Percentiles rank a stretch among this genome's conserved stretches.
These are phyloP conservation scores for Solea solea DNA, from an alignment of 2,113 vertebrate species.

Conservation along the genomic window DNA sequence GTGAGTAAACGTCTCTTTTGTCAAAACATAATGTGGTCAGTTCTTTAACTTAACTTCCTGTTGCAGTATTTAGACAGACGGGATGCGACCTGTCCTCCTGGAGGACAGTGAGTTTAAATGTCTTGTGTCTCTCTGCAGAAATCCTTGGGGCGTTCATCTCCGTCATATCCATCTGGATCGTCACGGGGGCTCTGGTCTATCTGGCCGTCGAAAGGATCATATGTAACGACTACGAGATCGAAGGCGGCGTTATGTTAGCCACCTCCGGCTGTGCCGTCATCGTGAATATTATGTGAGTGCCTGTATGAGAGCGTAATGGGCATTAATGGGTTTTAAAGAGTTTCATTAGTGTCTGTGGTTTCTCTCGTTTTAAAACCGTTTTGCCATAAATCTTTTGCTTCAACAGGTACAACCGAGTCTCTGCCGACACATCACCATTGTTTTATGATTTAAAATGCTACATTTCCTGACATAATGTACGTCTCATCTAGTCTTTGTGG, in stretches of 20 bases:
- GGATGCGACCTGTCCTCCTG: neutral
- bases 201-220: conserved; percentile 91
- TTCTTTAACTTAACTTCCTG: conserved; percentile 2
- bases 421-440: too few relatives aligned
- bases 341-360: neutral
- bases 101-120: neutral
- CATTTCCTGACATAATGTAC: too few relatives aligned
- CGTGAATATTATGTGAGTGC: conserved; percentile 91
- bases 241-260: conserved; percentile 90
- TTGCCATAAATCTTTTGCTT: neutral
- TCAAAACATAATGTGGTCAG: too few relatives aligned
- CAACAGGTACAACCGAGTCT: too few relatives aligned
- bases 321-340: neutral
- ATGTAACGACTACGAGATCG: conserved; percentile 93
- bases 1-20: neutral
- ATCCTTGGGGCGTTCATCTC: conserved; percentile 92
- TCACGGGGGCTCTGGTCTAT: conserved; percentile 91
- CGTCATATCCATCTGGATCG: conserved; percentile 94
- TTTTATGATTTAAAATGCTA: too few relatives aligned
- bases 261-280: conserved; percentile 90
- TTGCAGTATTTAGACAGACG: neutral
- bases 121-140: conserved; percentile 76
- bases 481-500: too few relatives aligned
- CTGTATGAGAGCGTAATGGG: neutral
- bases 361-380: too few relatives aligned